Conservation (phyloP, 2,888 invertebrate genomes). For the Drosophila kambysellisi region DNA sequence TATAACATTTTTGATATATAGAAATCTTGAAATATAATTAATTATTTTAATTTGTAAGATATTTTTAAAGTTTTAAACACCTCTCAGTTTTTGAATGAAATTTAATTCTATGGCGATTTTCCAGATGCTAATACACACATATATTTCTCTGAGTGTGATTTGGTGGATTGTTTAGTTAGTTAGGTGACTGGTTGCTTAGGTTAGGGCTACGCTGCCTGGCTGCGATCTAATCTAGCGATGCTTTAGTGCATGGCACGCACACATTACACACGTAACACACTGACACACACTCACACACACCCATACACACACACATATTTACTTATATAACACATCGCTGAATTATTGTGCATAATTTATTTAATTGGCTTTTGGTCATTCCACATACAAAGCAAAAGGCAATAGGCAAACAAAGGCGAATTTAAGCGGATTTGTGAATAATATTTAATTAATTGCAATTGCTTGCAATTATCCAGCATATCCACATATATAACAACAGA, state of each 20-base stretch:
- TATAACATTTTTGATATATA: background rate
- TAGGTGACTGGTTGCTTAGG: constrained; percentile 34
- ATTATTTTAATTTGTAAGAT: no score
- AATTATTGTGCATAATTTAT: constrained; percentile 64
- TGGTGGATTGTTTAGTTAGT: constrained; percentile 11
- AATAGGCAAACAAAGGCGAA: constrained; percentile 16
- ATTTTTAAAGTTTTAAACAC: no score
- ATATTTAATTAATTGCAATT: constrained; percentile 68
- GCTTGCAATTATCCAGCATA: constrained; percentile 35
- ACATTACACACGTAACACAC: constrained; percentile 22
- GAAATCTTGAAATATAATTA: background rate
- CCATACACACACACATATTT: constrained; percentile 14
- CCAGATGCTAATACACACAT: background rate
- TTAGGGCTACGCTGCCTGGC: constrained; percentile 30
- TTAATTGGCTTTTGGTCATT: constrained; percentile 70
- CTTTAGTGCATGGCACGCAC: constrained; percentile 53
- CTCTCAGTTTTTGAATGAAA: background rate
- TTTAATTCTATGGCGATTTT: background rate
- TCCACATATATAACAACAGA: constrained; percentile 1
- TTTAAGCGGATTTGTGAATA: constrained; percentile 42
- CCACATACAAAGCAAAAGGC: constrained; percentile 28
- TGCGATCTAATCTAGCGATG: constrained; percentile 42
- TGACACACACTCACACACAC: constrained; percentile 18
- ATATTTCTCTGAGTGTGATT: constrained; percentile 5
- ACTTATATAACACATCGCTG: constrained; percentile 32